Evolutionary conservation across 2,797 vertebrate species (phyloP), one percentile per base, ranked within the genome.

Genomic region (Anableps anableps): DNA sequence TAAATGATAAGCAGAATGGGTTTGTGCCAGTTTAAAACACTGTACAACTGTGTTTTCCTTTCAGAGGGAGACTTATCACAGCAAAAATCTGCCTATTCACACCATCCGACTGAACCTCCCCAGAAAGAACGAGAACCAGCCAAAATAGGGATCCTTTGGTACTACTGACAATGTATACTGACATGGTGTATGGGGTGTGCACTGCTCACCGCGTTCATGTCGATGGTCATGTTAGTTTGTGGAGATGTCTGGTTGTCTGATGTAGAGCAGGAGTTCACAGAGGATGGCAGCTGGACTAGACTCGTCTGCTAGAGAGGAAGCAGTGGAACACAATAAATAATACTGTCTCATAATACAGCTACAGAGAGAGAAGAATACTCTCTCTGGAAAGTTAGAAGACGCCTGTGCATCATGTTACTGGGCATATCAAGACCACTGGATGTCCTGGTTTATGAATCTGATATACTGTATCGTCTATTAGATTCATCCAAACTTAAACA

Each of bases 181-280:
- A 38, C 8, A 6, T 4, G n/a, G 51, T 47, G 23, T 41, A 23
- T 10, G 1, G 75, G 62, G 50, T 43, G 36, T 45, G 47, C 21
- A 7, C 51, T 1, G 66, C 93, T 97, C 93, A 98, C 98, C 96
- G 95, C 94, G 91, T 96, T 95, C 89, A 98, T 96, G 91, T 98
- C 97, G 2, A 98, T 96, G 1, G 95, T 96, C 95, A 97, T 92
- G 1, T 96, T 95, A 0, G 95, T 92, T 77, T 97, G 97, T 58
- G 93, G 83, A 51, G 92, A 87, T 3, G 74, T 96, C 74, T 97
- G 95, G 92, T 89, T 97, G 36, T 96, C 96, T 3, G 97, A 92
- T 2, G 96, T 94, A 0, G 96, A 94, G 88, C 94, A 91, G 82
- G 93, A 91, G 88, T 87, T 97, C 87, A 97, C 88, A 0, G 96